A percentile compares a stretch with the other conserved stretches of the same genome.
phyloP scores from a whole-genome alignment of 2,797 vertebrate species.

The Euthynnus affinis region DNA sequence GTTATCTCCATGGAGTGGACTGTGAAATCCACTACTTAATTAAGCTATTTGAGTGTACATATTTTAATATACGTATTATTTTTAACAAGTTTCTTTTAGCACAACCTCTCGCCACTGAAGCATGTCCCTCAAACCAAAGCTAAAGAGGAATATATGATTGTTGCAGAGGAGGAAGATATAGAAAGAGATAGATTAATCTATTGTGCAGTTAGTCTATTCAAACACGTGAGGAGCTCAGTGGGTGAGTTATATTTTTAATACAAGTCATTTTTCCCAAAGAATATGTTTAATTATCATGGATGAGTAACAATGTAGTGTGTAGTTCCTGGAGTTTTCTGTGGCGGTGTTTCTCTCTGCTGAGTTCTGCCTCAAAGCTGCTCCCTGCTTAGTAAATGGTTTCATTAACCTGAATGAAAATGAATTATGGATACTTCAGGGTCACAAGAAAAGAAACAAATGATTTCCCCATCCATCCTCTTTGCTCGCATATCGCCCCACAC shows the following conservation, averaged over 20 bases:
- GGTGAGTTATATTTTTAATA: not conserved
- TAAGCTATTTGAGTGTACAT: not conserved
- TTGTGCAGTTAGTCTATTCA: not conserved
- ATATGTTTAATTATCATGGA: not conserved
- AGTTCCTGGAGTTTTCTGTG: not conserved
- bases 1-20: not conserved
- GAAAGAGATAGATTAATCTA: not conserved
- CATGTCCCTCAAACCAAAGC: not conserved
- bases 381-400: not conserved
- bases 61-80: too few relatives aligned
- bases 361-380: constrained; percentile 9
- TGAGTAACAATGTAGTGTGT: too few relatives aligned
- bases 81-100: not conserved
- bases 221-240: not conserved
- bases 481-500: not conserved
- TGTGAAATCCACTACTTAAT: not conserved
- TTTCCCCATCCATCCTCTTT: not conserved
- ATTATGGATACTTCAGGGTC: constrained; percentile 17
- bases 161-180: not conserved
- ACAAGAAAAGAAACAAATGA: not conserved
- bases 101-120: not conserved
- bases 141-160: not conserved
- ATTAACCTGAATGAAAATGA: constrained; percentile 14
- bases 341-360: not conserved
- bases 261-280: not conserved